Evolutionary conservation across 2,113 vertebrate genomes (phyloP).

Genomic region (Salminus brasiliensis): DNA sequence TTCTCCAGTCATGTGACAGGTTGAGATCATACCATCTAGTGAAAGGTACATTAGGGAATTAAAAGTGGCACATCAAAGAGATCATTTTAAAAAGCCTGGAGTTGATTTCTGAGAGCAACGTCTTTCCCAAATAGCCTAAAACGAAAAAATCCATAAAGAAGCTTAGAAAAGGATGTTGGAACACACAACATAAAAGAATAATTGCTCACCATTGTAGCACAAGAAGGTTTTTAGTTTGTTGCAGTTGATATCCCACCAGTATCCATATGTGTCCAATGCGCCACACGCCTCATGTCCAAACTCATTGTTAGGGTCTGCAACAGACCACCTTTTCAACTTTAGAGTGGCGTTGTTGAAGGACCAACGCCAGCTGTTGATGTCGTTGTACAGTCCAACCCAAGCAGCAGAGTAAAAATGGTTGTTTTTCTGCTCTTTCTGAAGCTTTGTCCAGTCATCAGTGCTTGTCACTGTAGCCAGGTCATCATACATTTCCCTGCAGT

Average conservation of each 20-base stretch:
- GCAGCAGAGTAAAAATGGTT: background rate
- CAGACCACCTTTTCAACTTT: background rate
- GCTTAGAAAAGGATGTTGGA: no score
- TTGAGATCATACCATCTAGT: no score
- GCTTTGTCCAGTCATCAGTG: background rate
- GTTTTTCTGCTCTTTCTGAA: background rate
- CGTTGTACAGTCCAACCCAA: slow-evolving; percentile 39
- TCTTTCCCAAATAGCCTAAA: no score
- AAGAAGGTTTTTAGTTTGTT: background rate
- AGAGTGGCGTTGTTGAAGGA: background rate
- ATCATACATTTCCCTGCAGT: background rate
- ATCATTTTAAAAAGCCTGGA: no score
- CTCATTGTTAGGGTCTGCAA: background rate
- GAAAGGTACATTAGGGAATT: no score
- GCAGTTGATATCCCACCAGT: slow-evolving; percentile 27
- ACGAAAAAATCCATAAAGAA: no score
- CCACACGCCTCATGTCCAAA: background rate
- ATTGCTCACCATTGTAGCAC: slow-evolving; percentile 31
- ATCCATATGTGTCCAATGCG: background rate
- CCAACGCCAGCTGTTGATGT: slow-evolving; percentile 4
- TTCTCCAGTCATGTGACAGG: no score
- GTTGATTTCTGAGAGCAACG: no score
- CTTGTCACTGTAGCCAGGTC: slow-evolving; percentile 18
- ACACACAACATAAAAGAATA: no score
- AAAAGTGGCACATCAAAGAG: no score